Evolutionary conservation across 2,888 invertebrate species (phyloP).

Genomic region (Scaptomyza flava): DNA sequence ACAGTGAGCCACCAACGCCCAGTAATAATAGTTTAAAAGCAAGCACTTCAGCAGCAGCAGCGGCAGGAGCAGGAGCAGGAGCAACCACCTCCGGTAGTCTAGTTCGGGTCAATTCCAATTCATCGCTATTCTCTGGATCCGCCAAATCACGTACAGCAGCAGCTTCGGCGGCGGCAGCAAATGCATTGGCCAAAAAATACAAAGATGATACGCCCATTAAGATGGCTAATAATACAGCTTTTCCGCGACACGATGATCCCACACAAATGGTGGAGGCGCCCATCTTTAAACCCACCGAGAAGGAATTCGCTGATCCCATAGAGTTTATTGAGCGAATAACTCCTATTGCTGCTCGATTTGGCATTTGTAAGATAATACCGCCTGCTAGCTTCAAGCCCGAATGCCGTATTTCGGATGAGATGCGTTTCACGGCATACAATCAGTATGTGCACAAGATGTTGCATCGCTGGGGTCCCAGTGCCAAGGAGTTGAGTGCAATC

Average conservation of each 20-base stretch:
- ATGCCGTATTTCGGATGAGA: slow-evolving; percentile 92
- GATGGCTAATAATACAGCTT: slow-evolving; percentile 84
- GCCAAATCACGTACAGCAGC: slow-evolving; percentile 79
- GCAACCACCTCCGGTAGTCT: slow-evolving; percentile 53
- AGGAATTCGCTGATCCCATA: slow-evolving; percentile 94
- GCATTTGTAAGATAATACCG: slow-evolving; percentile 94
- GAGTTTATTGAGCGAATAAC: slow-evolving; percentile 93
- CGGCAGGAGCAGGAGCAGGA: slow-evolving; percentile 13
- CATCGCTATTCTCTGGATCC: slow-evolving; percentile 83
- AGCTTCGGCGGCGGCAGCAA: slow-evolving; percentile 48
- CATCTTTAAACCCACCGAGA: slow-evolving; percentile 91
- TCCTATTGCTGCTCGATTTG: slow-evolving; percentile 90
- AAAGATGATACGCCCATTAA: slow-evolving; percentile 84
- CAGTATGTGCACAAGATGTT: slow-evolving; percentile 95
- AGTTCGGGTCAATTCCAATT: slow-evolving; percentile 84
- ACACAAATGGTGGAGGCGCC: slow-evolving; percentile 90
- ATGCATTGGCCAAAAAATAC: slow-evolving; percentile 83
- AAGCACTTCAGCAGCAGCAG: slow-evolving; percentile 55
- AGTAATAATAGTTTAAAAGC: slow-evolving; percentile 46
- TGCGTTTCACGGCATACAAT: slow-evolving; percentile 94
- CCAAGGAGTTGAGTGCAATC: slow-evolving; percentile 93
- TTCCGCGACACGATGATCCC: slow-evolving; percentile 85
- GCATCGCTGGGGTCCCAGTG: slow-evolving; percentile 94
- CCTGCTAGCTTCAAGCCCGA: slow-evolving; percentile 92
- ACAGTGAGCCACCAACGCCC: slow-evolving; percentile 31